Evolutionary conservation across 2,797 vertebrate genomes (phyloP), one percentile per base, ranked within the genome.

Genomic region (Eulemur coronatus): DNA sequence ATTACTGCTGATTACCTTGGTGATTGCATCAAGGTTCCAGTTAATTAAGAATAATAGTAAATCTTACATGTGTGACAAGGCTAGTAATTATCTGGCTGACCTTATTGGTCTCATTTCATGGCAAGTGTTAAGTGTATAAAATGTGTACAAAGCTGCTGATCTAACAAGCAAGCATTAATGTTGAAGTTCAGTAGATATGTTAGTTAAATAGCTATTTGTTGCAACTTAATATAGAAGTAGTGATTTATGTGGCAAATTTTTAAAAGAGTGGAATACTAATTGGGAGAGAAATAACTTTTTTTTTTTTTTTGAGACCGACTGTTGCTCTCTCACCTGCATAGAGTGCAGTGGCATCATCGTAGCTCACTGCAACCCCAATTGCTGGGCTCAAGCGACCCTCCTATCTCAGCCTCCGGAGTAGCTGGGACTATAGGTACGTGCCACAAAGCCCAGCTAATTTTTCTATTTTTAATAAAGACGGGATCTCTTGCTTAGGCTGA

Each of bases 1-100:
- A 80, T 97, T 87, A 85, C 57, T 94, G 18, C 18, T 95, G 87
- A 91, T 95, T 97, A 94, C 89, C 38, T 93, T 78, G 26, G 61
- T 96, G 91, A 96, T 90, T 97, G 76, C 78, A 94, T 92, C 81
- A 86, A 78, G 48, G 80, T 95, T 94, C 72, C 92, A 97, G 87
- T 94, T 94, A 96, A 97, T 95, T 97, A 95, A 95, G 61, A 81
- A 88, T 96, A 97, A 86, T 95, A 97, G 48, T 94, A 33, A n/a
- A 97, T 92, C 65, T 95, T 69, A 75, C 94, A 97, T 78, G 33
- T 89, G 57, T 65, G 90, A 96, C 75, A 79, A 96, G 90, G 72
- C 76, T 84, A 24, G n/a, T 89, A 89, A 94, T 97, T 98, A 97
- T 81, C 79, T 69, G 67, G 15, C 89, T 96, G 89, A 96, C 94